Evolutionary conservation across 2,797 vertebrate genomes (phyloP).

Genomic region (Heteromormyrus szaboi): DNA sequence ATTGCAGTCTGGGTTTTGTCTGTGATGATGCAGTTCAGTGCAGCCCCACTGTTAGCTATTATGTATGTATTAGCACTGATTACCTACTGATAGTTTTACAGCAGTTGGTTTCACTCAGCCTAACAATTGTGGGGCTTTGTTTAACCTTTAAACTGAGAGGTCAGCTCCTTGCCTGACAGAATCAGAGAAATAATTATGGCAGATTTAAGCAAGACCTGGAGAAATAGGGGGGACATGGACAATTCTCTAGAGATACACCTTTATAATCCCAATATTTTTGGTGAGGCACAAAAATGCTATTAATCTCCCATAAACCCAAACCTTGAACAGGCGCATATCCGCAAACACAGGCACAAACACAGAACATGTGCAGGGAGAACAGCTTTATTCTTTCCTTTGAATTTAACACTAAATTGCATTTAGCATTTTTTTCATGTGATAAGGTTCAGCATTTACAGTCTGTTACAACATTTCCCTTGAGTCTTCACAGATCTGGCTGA

Average conservation of each 20-base stretch:
- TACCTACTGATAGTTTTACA: conserved; percentile 85
- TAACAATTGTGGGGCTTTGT: conserved; percentile 87
- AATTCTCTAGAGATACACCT: conserved; percentile 27
- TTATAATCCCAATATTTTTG: background rate
- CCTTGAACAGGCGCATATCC: background rate
- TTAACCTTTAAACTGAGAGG: conserved; percentile 84
- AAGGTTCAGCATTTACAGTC: conserved; percentile 55
- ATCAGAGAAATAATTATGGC: conserved; percentile 71
- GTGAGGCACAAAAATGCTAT: background rate
- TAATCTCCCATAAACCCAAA: background rate
- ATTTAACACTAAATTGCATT: conserved; percentile 51
- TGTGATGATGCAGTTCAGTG: conserved; percentile 78
- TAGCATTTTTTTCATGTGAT: conserved; percentile 50
- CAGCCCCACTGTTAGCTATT: conserved; percentile 87
- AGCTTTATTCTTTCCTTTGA: conserved; percentile 48
- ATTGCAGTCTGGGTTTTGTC: conserved; percentile 68
- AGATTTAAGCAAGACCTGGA: conserved; percentile 57
- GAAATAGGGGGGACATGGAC: conserved; percentile 64
- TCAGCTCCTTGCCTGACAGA: conserved; percentile 66
- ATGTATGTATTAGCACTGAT: conserved; percentile 98
- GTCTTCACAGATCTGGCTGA: conserved; percentile 59
- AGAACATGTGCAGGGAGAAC: conserved; percentile 3
- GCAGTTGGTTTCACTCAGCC: conserved; percentile 93
- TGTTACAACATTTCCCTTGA: conserved; percentile 56
- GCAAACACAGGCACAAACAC: background rate